phyloP scores from a whole-genome alignment of 2,797 vertebrate genomes.

The Carduelis carduelis region DNA sequence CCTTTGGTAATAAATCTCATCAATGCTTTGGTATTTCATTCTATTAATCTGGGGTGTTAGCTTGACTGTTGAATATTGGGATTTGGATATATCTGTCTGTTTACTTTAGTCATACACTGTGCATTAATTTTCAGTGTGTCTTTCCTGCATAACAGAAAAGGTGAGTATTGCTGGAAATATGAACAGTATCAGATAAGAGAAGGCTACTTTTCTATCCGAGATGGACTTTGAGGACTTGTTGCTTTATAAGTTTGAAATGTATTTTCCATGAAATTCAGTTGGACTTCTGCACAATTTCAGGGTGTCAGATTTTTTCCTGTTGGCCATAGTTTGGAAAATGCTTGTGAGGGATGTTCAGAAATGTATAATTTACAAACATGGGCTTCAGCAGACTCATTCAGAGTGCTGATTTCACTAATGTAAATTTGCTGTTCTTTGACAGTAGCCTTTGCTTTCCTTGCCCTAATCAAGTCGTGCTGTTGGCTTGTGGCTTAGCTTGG shows the following conservation, averaged over 20 bases:
- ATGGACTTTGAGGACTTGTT: background rate
- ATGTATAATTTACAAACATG: fast-evolving
- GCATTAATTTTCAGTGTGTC: background rate
- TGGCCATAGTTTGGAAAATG: background rate
- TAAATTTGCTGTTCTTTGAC: background rate
- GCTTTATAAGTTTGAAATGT: background rate
- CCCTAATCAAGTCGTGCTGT: background rate
- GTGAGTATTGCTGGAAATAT: background rate
- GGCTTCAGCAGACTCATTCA: background rate
- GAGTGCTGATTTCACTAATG: background rate
- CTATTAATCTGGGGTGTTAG: background rate
- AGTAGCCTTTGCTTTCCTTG: background rate
- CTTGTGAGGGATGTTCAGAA: background rate
- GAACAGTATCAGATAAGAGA: background rate
- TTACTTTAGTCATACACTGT: background rate
- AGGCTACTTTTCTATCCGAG: background rate
- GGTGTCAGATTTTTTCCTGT: background rate
- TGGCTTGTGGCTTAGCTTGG: background rate
- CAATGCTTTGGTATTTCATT: background rate
- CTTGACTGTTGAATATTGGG: background rate
- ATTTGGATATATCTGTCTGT: background rate
- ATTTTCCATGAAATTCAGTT: background rate
- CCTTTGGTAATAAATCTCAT: background rate
- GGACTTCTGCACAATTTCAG: background rate
- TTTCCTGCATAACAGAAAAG: background rate